Base-by-base conservation (phyloP, 2,113 vertebrate species). In the Plestiodon gilberti region DNA sequence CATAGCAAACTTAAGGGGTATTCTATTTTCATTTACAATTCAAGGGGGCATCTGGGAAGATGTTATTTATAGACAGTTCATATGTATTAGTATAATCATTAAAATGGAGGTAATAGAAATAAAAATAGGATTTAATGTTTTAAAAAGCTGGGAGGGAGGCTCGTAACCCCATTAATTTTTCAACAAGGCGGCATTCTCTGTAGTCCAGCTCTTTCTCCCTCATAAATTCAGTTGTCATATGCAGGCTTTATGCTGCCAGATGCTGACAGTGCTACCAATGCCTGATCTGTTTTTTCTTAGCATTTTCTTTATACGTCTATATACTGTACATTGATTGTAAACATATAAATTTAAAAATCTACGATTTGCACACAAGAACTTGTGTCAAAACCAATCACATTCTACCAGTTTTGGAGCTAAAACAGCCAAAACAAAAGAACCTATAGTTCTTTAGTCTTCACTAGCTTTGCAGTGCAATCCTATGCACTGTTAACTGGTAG, bases 191-290 rank as follows among this genome's bases (percentile, higher is more conserved):
- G 35, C 90, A 83, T 80, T 86, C 48, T 67, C 61, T 3, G 2
- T 28, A 86, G 75, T 57, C 83, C 22, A 87, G 85, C 62, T 87
- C 74, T 62, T 87, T 91, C 86, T 85, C 92, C 85, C 85, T 86
- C 92, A 90, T 89, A 90, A 89, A 91, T 87, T 81, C 22, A 81
- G n/a, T 89, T 89, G 76, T 93, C 93, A 94, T 81, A 81, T 0
- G 4, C 81, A 3, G 83, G 87, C 76, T 67, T 62, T 78, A 86
- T 84, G 18, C 52, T 75, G 70, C 82, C 79, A 88, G 85, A 84
- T 84, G 80, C 67, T 93, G 85, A 87, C 77, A 64, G 69, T n/a
- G 20, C 57, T 90, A 38, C 81, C 28, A 62, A 78, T 70, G 85
- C 22, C 33, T 67, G 70, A 28, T 75, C 35, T 71, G n/a, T 87